These are phyloP conservation scores for Heliconius ismenius DNA, from an alignment of 2,888 invertebrate species.

Conservation along the genomic window DNA sequence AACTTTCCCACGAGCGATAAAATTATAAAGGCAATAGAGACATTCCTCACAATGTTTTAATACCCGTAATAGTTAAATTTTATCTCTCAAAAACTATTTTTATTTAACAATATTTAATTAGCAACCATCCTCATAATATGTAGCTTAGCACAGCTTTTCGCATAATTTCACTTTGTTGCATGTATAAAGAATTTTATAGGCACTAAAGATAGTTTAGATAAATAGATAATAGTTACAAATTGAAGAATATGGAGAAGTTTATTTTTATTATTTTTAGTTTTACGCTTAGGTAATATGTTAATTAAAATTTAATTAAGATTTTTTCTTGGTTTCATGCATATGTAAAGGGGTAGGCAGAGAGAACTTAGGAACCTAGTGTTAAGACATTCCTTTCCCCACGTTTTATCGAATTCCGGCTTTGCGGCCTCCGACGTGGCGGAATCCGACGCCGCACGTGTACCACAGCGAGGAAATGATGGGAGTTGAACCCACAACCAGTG, in stretches of 20 bases:
- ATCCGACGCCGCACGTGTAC: too few species aligned
- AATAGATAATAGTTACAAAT: not conserved
- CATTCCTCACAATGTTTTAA: not conserved
- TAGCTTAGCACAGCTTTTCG: not conserved
- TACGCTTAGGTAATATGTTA: not conserved
- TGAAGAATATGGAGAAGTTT: not conserved
- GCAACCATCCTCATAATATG: not conserved
- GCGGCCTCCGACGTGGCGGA: too few species aligned
- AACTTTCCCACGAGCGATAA: not conserved
- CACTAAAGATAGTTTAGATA: not conserved
- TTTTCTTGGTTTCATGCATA: too few species aligned
- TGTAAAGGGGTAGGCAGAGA: too few species aligned
- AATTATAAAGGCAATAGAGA: not conserved
- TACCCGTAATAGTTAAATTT: not conserved
- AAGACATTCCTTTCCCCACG: too few species aligned
- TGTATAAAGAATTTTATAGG: not conserved
- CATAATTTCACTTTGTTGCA: conserved; percentile 10
- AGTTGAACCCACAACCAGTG: too few species aligned
- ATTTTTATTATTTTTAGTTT: not conserved
- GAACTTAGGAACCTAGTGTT: too few species aligned
- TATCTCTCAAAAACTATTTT: not conserved
- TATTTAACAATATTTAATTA: not conserved
- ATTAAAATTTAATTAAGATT: too few species aligned
- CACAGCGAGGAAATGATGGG: too few species aligned
- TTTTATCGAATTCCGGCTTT: too few species aligned